Conservation (phyloP, 92 coral and sea anemone species). For the Paramuricea clavata region DNA sequence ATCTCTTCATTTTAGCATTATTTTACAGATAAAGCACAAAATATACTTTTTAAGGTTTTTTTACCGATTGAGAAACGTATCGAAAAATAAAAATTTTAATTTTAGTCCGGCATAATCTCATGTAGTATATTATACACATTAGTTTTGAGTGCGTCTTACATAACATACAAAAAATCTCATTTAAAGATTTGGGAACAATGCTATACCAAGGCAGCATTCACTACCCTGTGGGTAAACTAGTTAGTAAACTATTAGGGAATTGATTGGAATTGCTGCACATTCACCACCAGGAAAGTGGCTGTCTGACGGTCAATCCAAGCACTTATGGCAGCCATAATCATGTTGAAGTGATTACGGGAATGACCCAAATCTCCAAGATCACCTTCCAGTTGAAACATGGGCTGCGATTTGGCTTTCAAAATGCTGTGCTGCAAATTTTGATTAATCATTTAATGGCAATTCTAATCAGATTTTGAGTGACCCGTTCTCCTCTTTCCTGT, state of each 20-base stretch:
- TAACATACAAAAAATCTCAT: too few species aligned
- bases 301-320: constrained; percentile 46
- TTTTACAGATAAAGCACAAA: too few species aligned
- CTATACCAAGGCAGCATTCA: too few species aligned
- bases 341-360: constrained; percentile 45
- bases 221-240: too few species aligned
- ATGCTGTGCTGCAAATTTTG: constrained; percentile 40
- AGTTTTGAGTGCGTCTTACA: too few species aligned
- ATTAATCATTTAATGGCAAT: constrained; percentile 10
- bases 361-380: constrained; percentile 52
- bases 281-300: not conserved
- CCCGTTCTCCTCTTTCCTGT: constrained; percentile 1
- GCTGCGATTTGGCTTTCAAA: constrained; percentile 32
- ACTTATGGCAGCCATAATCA: constrained; percentile 44
- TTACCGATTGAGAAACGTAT: too few species aligned
- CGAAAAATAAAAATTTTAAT: too few species aligned
- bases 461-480: constrained; percentile 17
- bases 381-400: constrained; percentile 37
- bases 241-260: not conserved
- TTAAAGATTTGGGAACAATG: too few species aligned
- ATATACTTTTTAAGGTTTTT: too few species aligned
- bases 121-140: too few species aligned
- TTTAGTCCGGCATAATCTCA: too few species aligned
- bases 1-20: too few species aligned
- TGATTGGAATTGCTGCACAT: not conserved